These are phyloP conservation scores for Delphinapterus leucas DNA, from an alignment of 2,113 vertebrate genomes.

Conservation along the genomic window DNA sequence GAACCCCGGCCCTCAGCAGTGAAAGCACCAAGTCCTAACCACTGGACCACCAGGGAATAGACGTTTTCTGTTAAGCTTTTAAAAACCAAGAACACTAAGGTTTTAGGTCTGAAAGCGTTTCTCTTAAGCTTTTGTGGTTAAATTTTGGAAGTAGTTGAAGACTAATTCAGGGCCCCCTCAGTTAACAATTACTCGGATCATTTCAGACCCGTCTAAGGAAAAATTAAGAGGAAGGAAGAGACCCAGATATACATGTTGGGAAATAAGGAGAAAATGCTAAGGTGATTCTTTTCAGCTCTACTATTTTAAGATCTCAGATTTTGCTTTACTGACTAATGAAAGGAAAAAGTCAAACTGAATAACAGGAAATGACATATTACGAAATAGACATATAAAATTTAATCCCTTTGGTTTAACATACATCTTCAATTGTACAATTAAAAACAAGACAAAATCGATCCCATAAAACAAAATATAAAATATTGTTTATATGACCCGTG, in stretches of 20 bases:
- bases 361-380: constrained; percentile 57
- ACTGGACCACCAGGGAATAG: background rate
- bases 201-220: background rate
- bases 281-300: background rate
- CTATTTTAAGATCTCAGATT: background rate
- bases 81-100: background rate
- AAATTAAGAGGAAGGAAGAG: background rate
- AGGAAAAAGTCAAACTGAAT: background rate
- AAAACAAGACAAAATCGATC: constrained; percentile 77
- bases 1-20: background rate
- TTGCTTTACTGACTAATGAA: background rate
- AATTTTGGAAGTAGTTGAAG: background rate
- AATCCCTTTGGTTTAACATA: constrained; percentile 84
- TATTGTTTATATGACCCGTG: constrained; percentile 77
- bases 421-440: constrained; percentile 76
- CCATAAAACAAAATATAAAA: constrained; percentile 77
- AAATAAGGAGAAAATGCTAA: background rate
- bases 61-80: background rate
- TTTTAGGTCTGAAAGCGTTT: background rate
- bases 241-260: background rate
- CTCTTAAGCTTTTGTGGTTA: background rate
- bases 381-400: constrained; percentile 88
- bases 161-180: background rate
- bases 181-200: too few relatives aligned
- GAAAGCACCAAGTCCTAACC: background rate